These are phyloP conservation scores for Drosophila sproati DNA, from an alignment of 1,140 invertebrate species.

Conservation along the genomic window DNA sequence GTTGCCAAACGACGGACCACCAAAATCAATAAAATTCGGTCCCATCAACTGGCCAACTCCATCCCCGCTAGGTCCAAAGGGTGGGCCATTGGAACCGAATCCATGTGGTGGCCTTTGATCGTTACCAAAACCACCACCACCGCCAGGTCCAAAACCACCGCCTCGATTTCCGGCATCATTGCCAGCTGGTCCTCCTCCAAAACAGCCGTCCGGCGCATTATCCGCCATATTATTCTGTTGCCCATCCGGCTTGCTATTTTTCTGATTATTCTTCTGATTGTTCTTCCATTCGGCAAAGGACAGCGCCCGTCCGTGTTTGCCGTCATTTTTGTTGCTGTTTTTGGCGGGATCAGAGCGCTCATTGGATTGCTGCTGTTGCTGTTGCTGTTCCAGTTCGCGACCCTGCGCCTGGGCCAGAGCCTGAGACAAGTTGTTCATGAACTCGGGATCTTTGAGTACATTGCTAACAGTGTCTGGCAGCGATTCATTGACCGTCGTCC, in stretches of 20 bases:
- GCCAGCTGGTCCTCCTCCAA: neutral
- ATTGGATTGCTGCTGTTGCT: slow-evolving; percentile 12
- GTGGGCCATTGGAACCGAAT: slow-evolving; percentile 27
- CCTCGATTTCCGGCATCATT: slow-evolving; percentile 14
- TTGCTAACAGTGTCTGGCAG: slow-evolving; percentile 58
- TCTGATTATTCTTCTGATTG: slow-evolving; percentile 56
- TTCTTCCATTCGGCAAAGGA: slow-evolving; percentile 74
- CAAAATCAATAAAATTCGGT: slow-evolving; percentile 38
- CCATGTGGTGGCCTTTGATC: slow-evolving; percentile 13
- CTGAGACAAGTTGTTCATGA: slow-evolving; percentile 69
- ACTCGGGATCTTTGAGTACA: slow-evolving; percentile 68
- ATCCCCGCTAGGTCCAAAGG: slow-evolving; percentile 11
- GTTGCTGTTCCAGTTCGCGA: slow-evolving; percentile 31
- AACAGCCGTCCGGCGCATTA: neutral
- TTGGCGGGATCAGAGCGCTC: slow-evolving; percentile 24
- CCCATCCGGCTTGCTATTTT: slow-evolving; percentile 2
- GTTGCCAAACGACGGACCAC: slow-evolving; percentile 9
- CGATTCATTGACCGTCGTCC: slow-evolving; percentile 10
- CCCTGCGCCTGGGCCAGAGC: slow-evolving; percentile 69
- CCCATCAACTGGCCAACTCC: slow-evolving; percentile 26
- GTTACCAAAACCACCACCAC: neutral
- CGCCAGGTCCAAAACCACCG: slow-evolving; percentile 5
- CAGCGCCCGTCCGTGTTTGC: slow-evolving; percentile 24
- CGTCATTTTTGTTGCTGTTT: slow-evolving; percentile 29
- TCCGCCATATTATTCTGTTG: neutral